phyloP scores from a whole-genome alignment of 2,797 vertebrate species.

The Nasua narica region DNA sequence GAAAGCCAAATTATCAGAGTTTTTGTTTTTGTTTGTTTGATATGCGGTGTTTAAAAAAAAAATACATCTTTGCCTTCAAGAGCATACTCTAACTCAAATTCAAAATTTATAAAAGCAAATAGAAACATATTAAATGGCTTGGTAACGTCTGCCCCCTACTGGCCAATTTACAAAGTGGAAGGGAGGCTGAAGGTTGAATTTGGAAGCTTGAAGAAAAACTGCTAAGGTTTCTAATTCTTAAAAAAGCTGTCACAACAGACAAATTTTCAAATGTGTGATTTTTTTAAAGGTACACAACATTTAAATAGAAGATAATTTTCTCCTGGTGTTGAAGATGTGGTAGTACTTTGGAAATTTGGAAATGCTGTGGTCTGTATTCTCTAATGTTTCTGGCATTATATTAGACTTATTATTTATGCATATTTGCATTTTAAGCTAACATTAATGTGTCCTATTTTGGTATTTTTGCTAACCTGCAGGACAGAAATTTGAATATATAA shows the following conservation, averaged over 20 bases:
- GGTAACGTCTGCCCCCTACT: constrained; percentile 63
- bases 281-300: not conserved
- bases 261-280: not conserved
- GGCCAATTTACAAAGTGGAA: not conserved
- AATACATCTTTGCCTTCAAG: not conserved
- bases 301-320: not conserved
- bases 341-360: not conserved
- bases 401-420: not conserved
- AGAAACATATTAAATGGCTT: constrained; percentile 22
- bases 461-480: not conserved
- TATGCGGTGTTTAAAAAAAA: not conserved
- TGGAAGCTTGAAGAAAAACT: not conserved
- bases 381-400: not conserved
- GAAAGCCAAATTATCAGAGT: not conserved
- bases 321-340: not conserved
- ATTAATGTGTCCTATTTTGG: not conserved
- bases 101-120: not conserved
- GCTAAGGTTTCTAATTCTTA: not conserved
- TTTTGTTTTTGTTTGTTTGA: not conserved
- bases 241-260: not conserved
- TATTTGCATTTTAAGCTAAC: not conserved
- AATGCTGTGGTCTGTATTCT: not conserved
- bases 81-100: not conserved
- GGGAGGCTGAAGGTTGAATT: not conserved
- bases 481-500: not conserved